A percentile compares a stretch with the other conserved stretches of the same genome.
Evolutionary conservation across 1,140 invertebrate genomes (phyloP).

Genomic region (Caenorhabditis tropicalis): DNA sequence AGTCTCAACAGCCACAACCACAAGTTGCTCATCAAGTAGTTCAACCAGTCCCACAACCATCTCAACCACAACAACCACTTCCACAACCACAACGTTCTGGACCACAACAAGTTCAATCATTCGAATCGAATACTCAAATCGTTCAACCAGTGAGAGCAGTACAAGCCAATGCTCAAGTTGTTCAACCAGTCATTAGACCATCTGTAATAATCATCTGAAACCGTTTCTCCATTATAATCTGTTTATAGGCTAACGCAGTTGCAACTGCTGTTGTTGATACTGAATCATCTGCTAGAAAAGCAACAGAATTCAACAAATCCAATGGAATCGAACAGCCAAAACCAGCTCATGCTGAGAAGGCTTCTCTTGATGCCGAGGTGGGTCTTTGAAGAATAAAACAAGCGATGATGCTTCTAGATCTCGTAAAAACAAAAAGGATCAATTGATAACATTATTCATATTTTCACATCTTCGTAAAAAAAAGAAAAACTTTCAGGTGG

Average conservation of each 20-base stretch:
- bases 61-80: not conserved
- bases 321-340: slow-evolving; percentile 10
- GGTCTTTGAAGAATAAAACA: not conserved
- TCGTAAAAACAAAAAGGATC: no score
- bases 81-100: not conserved
- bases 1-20: not conserved
- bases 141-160: slow-evolving; percentile 38
- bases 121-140: slow-evolving; percentile 14
- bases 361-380: slow-evolving; percentile 11
- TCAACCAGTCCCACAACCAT: not conserved
- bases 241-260: not conserved
- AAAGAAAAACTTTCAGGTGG: not conserved
- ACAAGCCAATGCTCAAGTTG: slow-evolving; percentile 10
- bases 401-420: no score
- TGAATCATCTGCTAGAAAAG: slow-evolving; percentile 1
- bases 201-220: not conserved
- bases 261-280: not conserved
- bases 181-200: not conserved
- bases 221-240: not conserved
- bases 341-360: not conserved
- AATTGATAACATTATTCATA: no score
- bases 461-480: not conserved
- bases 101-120: slow-evolving; percentile 19
- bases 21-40: not conserved
- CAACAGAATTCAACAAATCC: not conserved